A percentile compares a stretch with the other conserved stretches of the same genome.
Conservation (phyloP, 1,140 invertebrate genomes). For the Zaprionus kolodkinae region DNA sequence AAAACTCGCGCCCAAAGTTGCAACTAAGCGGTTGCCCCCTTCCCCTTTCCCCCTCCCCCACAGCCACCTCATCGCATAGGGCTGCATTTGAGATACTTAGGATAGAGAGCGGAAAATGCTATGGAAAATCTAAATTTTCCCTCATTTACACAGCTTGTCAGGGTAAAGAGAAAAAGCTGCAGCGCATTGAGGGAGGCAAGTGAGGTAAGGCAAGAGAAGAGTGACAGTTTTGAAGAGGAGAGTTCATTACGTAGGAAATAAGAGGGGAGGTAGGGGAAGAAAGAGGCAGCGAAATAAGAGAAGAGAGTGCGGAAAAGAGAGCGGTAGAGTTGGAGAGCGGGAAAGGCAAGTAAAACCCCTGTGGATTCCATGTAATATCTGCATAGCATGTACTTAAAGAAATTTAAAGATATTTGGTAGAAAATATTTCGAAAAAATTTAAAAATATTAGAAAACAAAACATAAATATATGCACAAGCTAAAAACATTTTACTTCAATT, state of each 20-base stretch:
- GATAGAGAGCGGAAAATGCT: no score
- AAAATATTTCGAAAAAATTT: no score
- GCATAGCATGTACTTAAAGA: neutral
- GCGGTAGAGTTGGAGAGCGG: neutral
- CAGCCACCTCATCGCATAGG: neutral
- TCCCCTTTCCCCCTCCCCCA: no score
- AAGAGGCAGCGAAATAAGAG: neutral
- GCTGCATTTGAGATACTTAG: neutral
- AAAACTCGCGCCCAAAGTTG: constrained; percentile 38
- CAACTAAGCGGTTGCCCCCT: constrained; percentile 18
- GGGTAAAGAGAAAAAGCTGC: neutral
- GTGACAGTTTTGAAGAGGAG: neutral
- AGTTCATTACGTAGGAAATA: neutral
- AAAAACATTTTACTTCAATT: no score
- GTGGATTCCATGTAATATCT: neutral
- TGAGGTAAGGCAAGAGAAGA: no score
- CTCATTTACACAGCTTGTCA: constrained; percentile 6
- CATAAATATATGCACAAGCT: no score
- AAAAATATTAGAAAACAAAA: no score
- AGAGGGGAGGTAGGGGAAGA: no score
- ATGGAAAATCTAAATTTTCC: constrained; percentile 26
- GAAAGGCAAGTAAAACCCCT: no score
- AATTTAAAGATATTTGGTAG: no score
- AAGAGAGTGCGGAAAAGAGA: neutral
- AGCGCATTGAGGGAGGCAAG: neutral